Evolutionary conservation across 1,140 invertebrate species (phyloP).

Genomic region (Drosophila tristis): DNA sequence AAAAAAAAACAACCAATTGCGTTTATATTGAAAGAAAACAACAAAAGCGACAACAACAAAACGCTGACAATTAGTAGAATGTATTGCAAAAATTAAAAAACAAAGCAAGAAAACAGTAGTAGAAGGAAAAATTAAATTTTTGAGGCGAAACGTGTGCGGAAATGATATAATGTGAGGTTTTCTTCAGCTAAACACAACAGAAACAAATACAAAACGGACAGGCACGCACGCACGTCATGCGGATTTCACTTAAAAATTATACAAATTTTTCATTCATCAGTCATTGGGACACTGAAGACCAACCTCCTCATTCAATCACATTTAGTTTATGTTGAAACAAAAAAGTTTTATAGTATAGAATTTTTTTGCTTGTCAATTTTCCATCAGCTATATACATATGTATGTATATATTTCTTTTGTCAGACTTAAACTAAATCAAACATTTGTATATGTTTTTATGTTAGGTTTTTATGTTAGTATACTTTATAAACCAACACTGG

Average conservation of each 20-base stretch:
- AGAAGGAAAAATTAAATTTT: slow-evolving; percentile 56
- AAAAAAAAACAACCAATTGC: slow-evolving; percentile 54
- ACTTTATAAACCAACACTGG: neutral
- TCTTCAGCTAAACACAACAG: slow-evolving; percentile 27
- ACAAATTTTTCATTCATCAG: too few relatives aligned
- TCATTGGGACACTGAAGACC: too few relatives aligned
- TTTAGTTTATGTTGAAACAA: neutral
- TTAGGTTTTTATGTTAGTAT: slow-evolving; percentile 45
- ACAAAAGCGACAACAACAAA: slow-evolving; percentile 12
- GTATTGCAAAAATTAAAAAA: slow-evolving; percentile 2
- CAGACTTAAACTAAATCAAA: slow-evolving; percentile 5
- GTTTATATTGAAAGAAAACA: slow-evolving; percentile 65
- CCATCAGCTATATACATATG: neutral
- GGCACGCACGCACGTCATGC: slow-evolving; percentile 12
- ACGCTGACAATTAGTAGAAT: too few relatives aligned
- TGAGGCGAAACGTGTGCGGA: slow-evolving; percentile 14
- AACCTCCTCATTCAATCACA: too few relatives aligned
- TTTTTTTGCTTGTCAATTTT: neutral
- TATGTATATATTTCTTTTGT: neutral
- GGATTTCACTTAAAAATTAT: too few relatives aligned
- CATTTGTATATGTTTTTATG: slow-evolving; percentile 34
- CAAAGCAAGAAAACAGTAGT: slow-evolving; percentile 25
- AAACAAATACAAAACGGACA: slow-evolving; percentile 15
- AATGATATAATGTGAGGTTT: slow-evolving; percentile 23
- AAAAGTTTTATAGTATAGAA: neutral